These are phyloP conservation scores for Dicranocentrus wangi DNA, from an alignment of 2,888 invertebrate species.

Conservation along the genomic window DNA sequence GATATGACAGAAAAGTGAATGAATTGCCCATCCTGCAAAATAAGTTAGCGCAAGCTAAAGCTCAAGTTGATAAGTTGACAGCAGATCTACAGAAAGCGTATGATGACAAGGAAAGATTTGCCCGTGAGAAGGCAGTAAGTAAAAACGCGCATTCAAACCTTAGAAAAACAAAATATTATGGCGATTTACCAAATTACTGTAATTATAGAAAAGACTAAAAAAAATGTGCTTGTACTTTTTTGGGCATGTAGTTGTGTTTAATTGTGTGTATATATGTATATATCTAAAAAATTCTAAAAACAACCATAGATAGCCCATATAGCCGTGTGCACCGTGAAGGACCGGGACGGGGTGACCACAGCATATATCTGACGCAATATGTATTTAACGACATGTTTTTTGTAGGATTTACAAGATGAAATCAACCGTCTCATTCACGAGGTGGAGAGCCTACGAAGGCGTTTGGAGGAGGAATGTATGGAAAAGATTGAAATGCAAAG, in stretches of 20 bases:
- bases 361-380: too few relatives aligned
- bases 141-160: not conserved
- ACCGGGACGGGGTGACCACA: too few relatives aligned
- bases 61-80: slow-evolving; percentile 64
- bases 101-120: slow-evolving; percentile 65
- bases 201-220: not conserved
- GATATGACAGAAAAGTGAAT: slow-evolving; percentile 67
- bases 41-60: slow-evolving; percentile 63
- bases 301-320: too few relatives aligned
- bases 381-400: too few relatives aligned
- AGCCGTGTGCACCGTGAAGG: too few relatives aligned
- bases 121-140: slow-evolving; percentile 64
- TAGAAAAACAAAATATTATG: too few relatives aligned
- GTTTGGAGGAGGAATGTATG: slow-evolving; percentile 67
- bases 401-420: slow-evolving; percentile 68
- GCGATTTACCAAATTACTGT: too few relatives aligned
- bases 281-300: too few relatives aligned
- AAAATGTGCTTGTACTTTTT: not conserved
- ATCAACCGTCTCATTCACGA: slow-evolving; percentile 64
- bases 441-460: slow-evolving; percentile 62
- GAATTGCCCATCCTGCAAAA: slow-evolving; percentile 65
- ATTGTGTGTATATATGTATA: too few relatives aligned
- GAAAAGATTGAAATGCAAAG: slow-evolving; percentile 68
- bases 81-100: slow-evolving; percentile 65
- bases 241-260: too few relatives aligned